Base-by-base conservation (phyloP, 2,113 vertebrate genomes). In the Paradoxurus hermaphroditus region DNA sequence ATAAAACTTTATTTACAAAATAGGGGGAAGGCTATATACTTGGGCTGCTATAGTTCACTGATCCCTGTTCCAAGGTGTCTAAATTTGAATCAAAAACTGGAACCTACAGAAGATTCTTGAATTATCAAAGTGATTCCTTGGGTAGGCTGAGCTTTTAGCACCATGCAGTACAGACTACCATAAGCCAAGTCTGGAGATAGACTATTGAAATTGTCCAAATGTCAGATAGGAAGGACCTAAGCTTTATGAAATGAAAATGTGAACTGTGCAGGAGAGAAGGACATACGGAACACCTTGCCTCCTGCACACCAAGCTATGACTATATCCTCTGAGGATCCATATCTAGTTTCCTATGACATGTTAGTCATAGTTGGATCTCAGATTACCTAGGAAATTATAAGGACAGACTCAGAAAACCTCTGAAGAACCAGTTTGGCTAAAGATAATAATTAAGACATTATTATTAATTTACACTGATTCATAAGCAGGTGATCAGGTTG, bases 341-440 rank as follows among this genome's bases (percentile, higher is more conserved):
- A 68, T 94, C 75, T 97, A 19, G 63, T 97, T 88, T 82, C 63
- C 65, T 41, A n/a, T 90, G 96, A 91, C 78, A 19, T n/a, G 91
- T 97, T 62, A 97, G 96, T 97, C 75, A 51, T 41, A 91, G 78
- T 68, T 95, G 83, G 63, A 46, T 97, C 90, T 95, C 85, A 97
- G 72, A 89, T 62, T 94, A 51, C 31, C 3, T 91, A 96, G 62
- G 2, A 81, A 73, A 98, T 97, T 96, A 67, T 62, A 94, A 97
- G 59, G 73, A 96, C 0, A 9, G 65, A 93, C 67, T 14, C 67
- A 95, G 88, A 97, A 97, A 97, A 91, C 14, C 94, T 97, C 96
- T 9, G 1, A 91, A 97, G 90, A 98, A 89, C 73, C 96, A 97
- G 98, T 98, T 12, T 98, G 98, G 92, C 91, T 75, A 84, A 94